Evolutionary conservation across 2,888 invertebrate species (phyloP).

Genomic region (Ectemnius lituratus): DNA sequence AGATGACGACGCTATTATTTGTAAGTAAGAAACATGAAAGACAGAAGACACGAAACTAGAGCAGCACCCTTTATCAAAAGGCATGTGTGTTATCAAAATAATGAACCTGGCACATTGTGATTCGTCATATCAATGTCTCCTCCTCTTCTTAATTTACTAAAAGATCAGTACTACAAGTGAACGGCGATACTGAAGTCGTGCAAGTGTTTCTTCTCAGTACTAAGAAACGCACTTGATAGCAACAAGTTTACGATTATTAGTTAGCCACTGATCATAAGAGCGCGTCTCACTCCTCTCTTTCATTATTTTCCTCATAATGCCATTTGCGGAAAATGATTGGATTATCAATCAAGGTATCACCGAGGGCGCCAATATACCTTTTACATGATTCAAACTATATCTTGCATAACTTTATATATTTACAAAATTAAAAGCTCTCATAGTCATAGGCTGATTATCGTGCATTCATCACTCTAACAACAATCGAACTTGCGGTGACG

Average conservation of each 20-base stretch:
- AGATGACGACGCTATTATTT: conserved; percentile 12
- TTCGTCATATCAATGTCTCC: background rate
- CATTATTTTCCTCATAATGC: conserved; percentile 17
- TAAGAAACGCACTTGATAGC: background rate
- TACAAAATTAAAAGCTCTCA: conserved; percentile 49
- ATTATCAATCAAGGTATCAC: conserved; percentile 11
- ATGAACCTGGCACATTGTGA: background rate
- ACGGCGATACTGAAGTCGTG: no score
- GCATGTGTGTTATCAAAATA: background rate
- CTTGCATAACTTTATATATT: conserved; percentile 39
- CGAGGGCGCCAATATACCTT: background rate
- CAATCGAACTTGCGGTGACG: conserved; percentile 67
- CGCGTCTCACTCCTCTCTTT: conserved; percentile 15
- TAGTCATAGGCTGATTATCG: conserved; percentile 50
- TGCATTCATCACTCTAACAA: conserved; percentile 58
- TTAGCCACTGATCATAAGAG: background rate
- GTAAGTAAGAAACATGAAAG: background rate
- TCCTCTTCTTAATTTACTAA: background rate
- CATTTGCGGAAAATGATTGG: conserved; percentile 18
- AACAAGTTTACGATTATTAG: background rate
- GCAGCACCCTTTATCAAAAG: conserved; percentile 19
- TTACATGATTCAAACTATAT: conserved; percentile 29
- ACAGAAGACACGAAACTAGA: conserved; percentile 27
- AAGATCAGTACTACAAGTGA: conserved; percentile 5
- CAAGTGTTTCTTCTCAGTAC: background rate